A percentile compares a stretch with the other conserved stretches of the same genome.
Conservation (phyloP, 92 coral and sea anemone genomes). For the Pocillopora meandrina region DNA sequence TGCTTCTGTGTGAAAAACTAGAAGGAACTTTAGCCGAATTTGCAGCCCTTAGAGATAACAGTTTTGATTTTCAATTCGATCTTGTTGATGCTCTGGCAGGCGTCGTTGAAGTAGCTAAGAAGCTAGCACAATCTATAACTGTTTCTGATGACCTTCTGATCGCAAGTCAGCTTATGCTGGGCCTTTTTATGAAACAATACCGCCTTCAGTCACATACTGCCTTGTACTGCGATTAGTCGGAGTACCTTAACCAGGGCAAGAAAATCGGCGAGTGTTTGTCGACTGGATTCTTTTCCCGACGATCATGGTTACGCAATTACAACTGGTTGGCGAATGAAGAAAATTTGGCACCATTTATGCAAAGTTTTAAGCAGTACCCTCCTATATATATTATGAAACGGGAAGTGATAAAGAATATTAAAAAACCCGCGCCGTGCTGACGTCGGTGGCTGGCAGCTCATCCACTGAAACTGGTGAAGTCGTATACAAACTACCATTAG, state of each 20-base stretch:
- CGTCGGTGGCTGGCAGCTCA: constrained; percentile 38
- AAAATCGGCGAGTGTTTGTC: not conserved
- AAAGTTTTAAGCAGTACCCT: constrained; percentile 53
- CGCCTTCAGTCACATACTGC: constrained; percentile 58
- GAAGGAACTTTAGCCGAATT: constrained; percentile 75
- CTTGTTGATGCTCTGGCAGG: constrained; percentile 59
- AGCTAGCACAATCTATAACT: constrained; percentile 31
- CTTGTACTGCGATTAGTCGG: constrained; percentile 54
- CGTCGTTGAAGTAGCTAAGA: constrained; percentile 48
- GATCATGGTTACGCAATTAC: constrained; percentile 42
- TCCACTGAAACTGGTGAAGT: constrained; percentile 10
- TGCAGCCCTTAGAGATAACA: constrained; percentile 56
- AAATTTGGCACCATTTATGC: constrained; percentile 42
- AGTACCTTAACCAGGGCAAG: constrained; percentile 54
- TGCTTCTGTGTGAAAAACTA: constrained; percentile 63
- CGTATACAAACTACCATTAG: constrained; percentile 45
- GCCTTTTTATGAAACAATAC: constrained; percentile 60
- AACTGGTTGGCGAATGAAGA: constrained; percentile 55
- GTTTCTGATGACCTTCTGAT: constrained; percentile 38
- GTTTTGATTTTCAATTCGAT: constrained; percentile 76
- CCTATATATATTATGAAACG: constrained; percentile 41
- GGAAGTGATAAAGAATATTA: not conserved
- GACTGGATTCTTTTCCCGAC: constrained; percentile 34
- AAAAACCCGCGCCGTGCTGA: constrained; percentile 35
- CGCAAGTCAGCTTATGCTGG: constrained; percentile 57